Percentiles rank a stretch among this genome's conserved stretches.
These are phyloP conservation scores for Malaclemys terrapin DNA, from an alignment of 2,113 vertebrate genomes.

Conservation along the genomic window DNA sequence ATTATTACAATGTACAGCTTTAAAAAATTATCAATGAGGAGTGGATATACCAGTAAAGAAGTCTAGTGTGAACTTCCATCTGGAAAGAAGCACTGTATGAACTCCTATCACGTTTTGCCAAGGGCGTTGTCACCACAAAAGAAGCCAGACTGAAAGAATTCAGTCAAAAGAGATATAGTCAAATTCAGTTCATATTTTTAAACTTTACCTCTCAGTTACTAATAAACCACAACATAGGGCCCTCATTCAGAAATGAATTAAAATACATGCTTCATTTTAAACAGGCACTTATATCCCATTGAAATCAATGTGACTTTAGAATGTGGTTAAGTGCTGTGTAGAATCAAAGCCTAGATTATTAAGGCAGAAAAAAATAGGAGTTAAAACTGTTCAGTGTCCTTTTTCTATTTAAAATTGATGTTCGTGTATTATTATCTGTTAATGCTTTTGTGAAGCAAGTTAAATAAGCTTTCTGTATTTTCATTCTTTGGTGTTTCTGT, in stretches of 20 bases:
- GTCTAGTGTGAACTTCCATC: not conserved
- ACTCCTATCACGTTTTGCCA: not conserved
- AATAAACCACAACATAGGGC: not conserved
- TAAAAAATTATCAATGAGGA: not conserved
- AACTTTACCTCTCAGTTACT: not conserved
- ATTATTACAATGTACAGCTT: not conserved
- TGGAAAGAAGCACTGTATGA: not conserved
- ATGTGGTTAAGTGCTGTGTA: not conserved
- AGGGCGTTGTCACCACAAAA: not conserved
- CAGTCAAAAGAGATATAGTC: not conserved
- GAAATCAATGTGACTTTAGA: not conserved
- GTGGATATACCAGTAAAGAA: not conserved
- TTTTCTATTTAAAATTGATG: not conserved
- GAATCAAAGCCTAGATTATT: not conserved
- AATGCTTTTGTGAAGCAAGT: not conserved
- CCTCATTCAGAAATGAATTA: not conserved
- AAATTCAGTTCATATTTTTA: not conserved
- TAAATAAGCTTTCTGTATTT: not conserved
- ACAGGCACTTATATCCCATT: not conserved
- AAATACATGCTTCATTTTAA: not conserved
- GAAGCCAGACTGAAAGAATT: rapidly evolving
- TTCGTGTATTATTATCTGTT: not conserved
- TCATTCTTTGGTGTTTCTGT: not conserved
- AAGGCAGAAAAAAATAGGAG: rapidly evolving
- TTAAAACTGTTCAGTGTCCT: not conserved